These are phyloP conservation scores for Oreonectes daqikongensis DNA, from an alignment of 2,797 vertebrate species.

Conservation along the genomic window DNA sequence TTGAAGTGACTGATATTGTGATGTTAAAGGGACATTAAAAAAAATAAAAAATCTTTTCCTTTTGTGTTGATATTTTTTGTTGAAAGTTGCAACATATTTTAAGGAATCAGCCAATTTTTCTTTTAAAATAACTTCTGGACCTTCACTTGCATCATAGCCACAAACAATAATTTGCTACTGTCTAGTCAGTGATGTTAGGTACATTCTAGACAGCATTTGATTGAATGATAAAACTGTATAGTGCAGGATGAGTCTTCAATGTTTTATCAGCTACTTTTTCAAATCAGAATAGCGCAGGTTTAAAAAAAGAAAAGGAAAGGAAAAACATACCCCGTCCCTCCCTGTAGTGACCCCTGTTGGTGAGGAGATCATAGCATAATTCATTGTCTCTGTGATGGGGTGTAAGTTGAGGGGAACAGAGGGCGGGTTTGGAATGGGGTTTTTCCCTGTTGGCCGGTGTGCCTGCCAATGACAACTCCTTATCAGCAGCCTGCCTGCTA, in stretches of 20 bases:
- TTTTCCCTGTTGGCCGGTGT: conserved; percentile 64
- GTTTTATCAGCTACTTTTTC: background rate
- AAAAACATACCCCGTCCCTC: background rate
- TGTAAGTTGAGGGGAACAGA: conserved; percentile 12
- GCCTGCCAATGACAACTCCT: conserved; percentile 73
- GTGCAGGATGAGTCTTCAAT: background rate
- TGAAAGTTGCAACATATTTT: too few species aligned
- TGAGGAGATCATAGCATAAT: conserved; percentile 39
- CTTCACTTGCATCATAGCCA: background rate
- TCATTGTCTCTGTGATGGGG: conserved; percentile 24
- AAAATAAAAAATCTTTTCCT: too few species aligned
- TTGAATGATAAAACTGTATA: background rate
- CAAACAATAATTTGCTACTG: background rate
- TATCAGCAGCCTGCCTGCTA: conserved; percentile 74
- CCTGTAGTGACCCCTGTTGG: conserved; percentile 56
- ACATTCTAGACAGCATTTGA: background rate
- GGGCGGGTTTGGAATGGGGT: conserved; percentile 49
- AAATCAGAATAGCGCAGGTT: background rate
- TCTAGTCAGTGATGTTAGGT: background rate
- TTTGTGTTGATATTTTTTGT: too few species aligned
- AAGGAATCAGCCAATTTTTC: too few species aligned
- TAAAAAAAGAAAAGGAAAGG: background rate
- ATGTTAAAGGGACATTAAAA: conserved; percentile 35
- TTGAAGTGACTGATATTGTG: conserved; percentile 31
- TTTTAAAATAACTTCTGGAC: too few species aligned